Percentiles rank a stretch among this genome's conserved stretches.
These are phyloP conservation scores for Cenopis cana DNA, from an alignment of 2,888 invertebrate species.

Conservation along the genomic window DNA sequence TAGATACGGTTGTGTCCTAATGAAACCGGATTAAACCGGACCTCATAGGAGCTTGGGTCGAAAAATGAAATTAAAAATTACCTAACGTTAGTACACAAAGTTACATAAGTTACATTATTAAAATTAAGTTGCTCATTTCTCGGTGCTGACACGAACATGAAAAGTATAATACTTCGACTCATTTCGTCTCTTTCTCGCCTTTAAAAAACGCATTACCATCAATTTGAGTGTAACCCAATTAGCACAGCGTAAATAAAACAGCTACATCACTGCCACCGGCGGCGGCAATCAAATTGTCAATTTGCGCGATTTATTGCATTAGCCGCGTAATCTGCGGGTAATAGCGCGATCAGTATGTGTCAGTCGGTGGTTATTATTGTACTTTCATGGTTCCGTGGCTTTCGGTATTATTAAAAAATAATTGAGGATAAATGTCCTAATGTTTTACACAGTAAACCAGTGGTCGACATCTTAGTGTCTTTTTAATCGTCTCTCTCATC, in stretches of 20 bases:
- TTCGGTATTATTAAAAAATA: neutral
- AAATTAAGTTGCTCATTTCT: no score
- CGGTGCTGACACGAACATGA: neutral
- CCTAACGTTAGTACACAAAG: no score
- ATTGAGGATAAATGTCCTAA: no score
- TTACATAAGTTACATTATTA: no score
- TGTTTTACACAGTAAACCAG: no score
- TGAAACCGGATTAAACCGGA: no score
- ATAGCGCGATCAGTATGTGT: constrained; percentile 39
- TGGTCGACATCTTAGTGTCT: no score
- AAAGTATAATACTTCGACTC: neutral
- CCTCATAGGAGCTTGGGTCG: no score
- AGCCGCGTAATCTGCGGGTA: constrained; percentile 40
- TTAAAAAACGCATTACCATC: constrained; percentile 8
- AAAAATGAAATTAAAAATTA: no score
- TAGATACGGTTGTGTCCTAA: no score
- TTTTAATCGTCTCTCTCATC: no score
- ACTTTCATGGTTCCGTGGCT: neutral
- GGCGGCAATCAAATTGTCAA: constrained; percentile 60
- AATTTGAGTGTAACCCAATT: constrained; percentile 30
- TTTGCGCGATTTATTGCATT: constrained; percentile 61
- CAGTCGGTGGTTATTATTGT: constrained; percentile 24
- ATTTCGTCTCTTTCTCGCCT: neutral
- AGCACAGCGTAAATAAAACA: constrained; percentile 42
- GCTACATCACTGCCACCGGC: constrained; percentile 44